Evolutionary conservation across 2,113 vertebrate genomes (phyloP), one percentile per base, ranked within the genome.

Genomic region (Chaetodon trifascialis): DNA sequence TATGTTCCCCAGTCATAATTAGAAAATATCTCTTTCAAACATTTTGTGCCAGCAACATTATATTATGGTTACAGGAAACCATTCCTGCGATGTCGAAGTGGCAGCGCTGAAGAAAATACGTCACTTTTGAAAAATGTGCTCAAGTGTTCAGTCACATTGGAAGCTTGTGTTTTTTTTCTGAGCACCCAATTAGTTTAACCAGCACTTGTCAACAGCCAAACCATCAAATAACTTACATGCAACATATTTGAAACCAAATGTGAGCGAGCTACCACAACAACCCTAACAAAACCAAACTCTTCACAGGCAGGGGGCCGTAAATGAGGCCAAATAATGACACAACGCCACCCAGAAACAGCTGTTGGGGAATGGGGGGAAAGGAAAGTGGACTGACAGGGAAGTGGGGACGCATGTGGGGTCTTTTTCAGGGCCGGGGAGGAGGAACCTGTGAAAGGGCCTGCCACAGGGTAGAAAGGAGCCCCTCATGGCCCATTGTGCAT

Each of bases 261-360:
- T 82, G 79, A 86, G 78, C 58, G 44, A 77, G 86, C 83, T 85
- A 87, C 88, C 89, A 88, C 84, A 89, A 85, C 86, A 89, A 74
- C 82, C 73, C 72, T 63, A 64, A 85, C 56, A 82, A 86, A 86
- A 87, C 81, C 83, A 55, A 82, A 72, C 55, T 79, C 76, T 77
- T 84, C 66, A 73, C 74, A 75, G 66, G 75, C 88, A 86, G 80
- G 88, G 78, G 82, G 56, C 79, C 64, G 56, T 82, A 87, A 91
- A 93, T 91, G 86, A 93, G 91, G 81, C 90, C 91, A 93, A 94
- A 94, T 90, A 94, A 92, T 94, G 91, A 94, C 83, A 88, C 86
- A 88, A 63, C n/a, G 23, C 84, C 85, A 93, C 92, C 90, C 91
- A 89, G 85, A 89, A 94, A 93, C 93, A 94, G 93, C 93, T 93